These are phyloP conservation scores for Chloropsis hardwickii DNA, from an alignment of 2,113 vertebrate species.

Conservation along the genomic window DNA sequence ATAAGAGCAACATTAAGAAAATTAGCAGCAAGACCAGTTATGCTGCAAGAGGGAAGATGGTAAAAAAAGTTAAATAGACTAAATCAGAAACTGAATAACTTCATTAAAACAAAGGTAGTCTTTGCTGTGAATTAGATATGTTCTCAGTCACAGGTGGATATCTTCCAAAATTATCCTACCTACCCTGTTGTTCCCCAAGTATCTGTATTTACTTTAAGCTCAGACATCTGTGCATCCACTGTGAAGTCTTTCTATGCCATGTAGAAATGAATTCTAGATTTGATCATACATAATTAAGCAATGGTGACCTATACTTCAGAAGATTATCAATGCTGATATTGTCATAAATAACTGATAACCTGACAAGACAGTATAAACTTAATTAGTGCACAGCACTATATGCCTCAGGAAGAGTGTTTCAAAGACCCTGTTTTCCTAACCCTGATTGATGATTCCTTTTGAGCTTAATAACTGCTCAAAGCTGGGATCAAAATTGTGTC, in stretches of 20 bases:
- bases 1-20: not conserved
- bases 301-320: not conserved
- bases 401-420: not conserved
- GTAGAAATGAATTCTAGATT: not conserved
- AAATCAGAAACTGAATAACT: not conserved
- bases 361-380: not conserved
- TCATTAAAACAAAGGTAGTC: not conserved
- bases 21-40: not conserved
- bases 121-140: not conserved
- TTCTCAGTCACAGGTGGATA: not conserved
- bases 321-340: not conserved
- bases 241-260: not conserved
- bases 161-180: not conserved
- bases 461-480: not conserved
- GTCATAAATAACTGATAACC: not conserved
- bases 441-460: not conserved
- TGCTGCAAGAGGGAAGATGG: not conserved
- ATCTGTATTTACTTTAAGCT: not conserved
- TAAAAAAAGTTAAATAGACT: not conserved
- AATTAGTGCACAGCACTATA: not conserved
- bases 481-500: not conserved
- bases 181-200: not conserved
- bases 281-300: not conserved
- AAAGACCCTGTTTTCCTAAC: not conserved
- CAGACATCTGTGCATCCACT: fast-evolving